Evolutionary conservation across 1,140 invertebrate species (phyloP).

Genomic region (Plodia interpunctella): DNA sequence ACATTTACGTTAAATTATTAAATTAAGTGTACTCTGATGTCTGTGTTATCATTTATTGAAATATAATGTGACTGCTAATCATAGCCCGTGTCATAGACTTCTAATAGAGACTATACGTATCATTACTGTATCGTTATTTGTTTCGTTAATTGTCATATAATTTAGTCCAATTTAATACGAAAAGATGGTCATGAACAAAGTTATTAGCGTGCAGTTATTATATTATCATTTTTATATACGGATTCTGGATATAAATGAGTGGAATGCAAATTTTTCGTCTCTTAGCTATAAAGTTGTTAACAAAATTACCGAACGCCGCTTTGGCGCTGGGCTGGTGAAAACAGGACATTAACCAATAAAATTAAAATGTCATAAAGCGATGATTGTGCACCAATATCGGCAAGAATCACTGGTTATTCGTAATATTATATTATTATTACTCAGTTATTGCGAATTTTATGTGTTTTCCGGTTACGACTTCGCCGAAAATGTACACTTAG

Average conservation of each 20-base stretch:
- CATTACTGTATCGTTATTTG: conserved; percentile 1
- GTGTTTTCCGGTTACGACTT: conserved; percentile 40
- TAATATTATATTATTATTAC: conserved; percentile 54
- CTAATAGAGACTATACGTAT: too few relatives aligned
- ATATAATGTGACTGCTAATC: neutral
- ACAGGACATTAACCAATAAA: conserved; percentile 49
- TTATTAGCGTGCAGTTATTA: too few relatives aligned
- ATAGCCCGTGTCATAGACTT: too few relatives aligned
- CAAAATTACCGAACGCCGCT: conserved; percentile 28
- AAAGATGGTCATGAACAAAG: too few relatives aligned
- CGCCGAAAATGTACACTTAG: conserved; percentile 36
- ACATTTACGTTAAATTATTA: conserved; percentile 7
- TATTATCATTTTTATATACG: too few relatives aligned
- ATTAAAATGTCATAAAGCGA: conserved; percentile 55
- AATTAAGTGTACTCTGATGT: neutral
- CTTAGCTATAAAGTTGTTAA: conserved; percentile 42
- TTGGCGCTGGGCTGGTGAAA: conserved; percentile 20
- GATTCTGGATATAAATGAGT: conserved; percentile 3
- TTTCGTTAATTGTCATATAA: too few relatives aligned
- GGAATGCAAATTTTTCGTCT: conserved; percentile 7
- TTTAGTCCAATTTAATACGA: too few relatives aligned
- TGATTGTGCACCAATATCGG: conserved; percentile 30
- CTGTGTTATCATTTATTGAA: conserved; percentile 2
- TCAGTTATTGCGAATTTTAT: conserved; percentile 46
- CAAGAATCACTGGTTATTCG: conserved; percentile 35